Percentiles rank a stretch among this genome's conserved stretches.
Conservation (phyloP, 2,888 invertebrate genomes). For the Mythimna pallens region DNA sequence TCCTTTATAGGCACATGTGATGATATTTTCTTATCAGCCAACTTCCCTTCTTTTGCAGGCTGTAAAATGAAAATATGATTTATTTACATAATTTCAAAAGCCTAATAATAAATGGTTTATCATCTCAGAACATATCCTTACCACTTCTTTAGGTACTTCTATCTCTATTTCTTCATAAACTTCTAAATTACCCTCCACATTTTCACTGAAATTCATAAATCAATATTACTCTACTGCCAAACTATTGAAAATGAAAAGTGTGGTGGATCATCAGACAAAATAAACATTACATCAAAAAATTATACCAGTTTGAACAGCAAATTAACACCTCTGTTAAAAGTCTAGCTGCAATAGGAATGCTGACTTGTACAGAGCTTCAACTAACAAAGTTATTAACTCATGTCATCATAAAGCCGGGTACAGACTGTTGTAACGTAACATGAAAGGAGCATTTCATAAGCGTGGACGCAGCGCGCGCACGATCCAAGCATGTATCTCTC, state of each 20-base stretch:
- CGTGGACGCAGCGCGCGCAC: too few species aligned
- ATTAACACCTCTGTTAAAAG: conserved; percentile 33
- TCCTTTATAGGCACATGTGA: conserved; percentile 80
- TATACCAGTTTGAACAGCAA: conserved; percentile 12
- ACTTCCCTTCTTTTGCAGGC: conserved; percentile 79
- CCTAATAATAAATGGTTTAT: background rate
- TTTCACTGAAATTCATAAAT: conserved; percentile 77
- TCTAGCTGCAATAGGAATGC: conserved; percentile 22
- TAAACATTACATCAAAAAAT: conserved; percentile 1
- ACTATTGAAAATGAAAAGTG: background rate
- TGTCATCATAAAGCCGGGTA: background rate
- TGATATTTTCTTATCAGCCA: conserved; percentile 70
- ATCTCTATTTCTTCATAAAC: conserved; percentile 89
- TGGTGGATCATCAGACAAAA: conserved; percentile 6
- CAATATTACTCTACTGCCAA: conserved; percentile 10
- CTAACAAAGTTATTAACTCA: background rate
- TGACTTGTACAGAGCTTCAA: background rate
- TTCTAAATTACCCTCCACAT: conserved; percentile 87
- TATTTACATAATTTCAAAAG: background rate
- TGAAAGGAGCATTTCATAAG: too few species aligned
- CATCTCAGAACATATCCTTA: conserved; percentile 63
- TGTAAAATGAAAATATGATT: conserved; percentile 68
- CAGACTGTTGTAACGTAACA: too few species aligned
- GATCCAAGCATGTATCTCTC: too few species aligned
- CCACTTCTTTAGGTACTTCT: conserved; percentile 85